A percentile compares a stretch with the other conserved stretches of the same genome.
phyloP scores from a whole-genome alignment of 2,113 vertebrate genomes.

The Crotalus viridis region DNA sequence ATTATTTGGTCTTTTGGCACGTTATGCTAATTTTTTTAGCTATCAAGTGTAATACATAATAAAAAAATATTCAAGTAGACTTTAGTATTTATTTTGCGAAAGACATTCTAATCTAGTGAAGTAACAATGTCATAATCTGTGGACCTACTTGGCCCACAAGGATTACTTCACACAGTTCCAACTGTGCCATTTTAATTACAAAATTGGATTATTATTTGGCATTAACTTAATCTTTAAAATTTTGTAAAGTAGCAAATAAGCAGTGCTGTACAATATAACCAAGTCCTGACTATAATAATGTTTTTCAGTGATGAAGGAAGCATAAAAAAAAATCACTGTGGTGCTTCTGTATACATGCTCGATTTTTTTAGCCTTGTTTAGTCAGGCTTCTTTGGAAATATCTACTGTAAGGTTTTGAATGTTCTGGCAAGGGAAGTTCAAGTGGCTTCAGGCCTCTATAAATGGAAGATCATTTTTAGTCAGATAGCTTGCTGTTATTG shows the following conservation, averaged over 20 bases:
- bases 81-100: conserved; percentile 27
- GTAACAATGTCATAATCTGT: conserved; percentile 14
- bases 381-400: neutral
- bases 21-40: conserved; percentile 49
- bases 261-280: neutral
- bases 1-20: conserved; percentile 55
- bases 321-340: neutral
- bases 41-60: conserved; percentile 39
- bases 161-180: neutral
- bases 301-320: neutral
- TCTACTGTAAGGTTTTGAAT: neutral
- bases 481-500: neutral
- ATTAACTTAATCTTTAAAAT: conserved; percentile 9
- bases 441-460: neutral
- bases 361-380: neutral
- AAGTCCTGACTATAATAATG: neutral
- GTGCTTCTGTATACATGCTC: neutral
- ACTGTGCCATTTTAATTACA: conserved; percentile 7
- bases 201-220: conserved; percentile 22
- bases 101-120: conserved; percentile 43
- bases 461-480: neutral
- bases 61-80: neutral
- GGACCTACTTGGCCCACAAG: neutral
- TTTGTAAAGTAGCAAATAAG: neutral
- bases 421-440: neutral